Evolutionary conservation across 2,888 invertebrate genomes (phyloP), one percentile per base, ranked within the genome.

Genomic region (Dicycla oo): DNA sequence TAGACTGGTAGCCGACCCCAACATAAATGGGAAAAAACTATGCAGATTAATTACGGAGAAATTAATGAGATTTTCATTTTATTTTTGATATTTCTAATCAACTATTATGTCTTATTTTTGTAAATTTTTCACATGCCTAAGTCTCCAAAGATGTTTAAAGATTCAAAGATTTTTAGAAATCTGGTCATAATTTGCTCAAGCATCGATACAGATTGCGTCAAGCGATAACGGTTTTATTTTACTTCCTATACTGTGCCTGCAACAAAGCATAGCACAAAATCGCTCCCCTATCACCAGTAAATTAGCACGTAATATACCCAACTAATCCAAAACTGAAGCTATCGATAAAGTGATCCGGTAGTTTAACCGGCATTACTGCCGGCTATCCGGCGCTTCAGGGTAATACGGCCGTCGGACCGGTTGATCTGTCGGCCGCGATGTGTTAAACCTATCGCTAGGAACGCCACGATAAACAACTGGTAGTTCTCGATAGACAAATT

Each of bases 291-390:
- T 15, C 38, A 58, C 13, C 65, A 66, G 57, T 76, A 81, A 77
- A 81, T 81, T 81, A 78, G 56, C 82, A 82, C 73, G 40, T 73
- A 64, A 78, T 73, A 81, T 66, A 72, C 65, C 43, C 62, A 63
- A 38, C 58, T 82, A 81, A 79, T 75, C 80, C 81, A 68, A 69
- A 82, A 82, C 43, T 75, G 75, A 65, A 72, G 62, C 83, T 68
- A 81, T 81, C 75, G 75, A 82, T 82, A 81, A 75, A 80, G 78
- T 64, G 73, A 80, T 82, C 64, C 65, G 57, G 60, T 51, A 68
- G 62, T 69, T 70, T 82, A 78, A 30, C 61, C 78, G 51, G 67
- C 53, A 76, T 75, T 78, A 69, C 68, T n/a, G 68, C 11, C 69
- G 51, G 75, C 47, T 73, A 78, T 75, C 66, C 75, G 68, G 20